phyloP scores from a whole-genome alignment of 2,888 invertebrate genomes.

The Drosophila antonietae region DNA sequence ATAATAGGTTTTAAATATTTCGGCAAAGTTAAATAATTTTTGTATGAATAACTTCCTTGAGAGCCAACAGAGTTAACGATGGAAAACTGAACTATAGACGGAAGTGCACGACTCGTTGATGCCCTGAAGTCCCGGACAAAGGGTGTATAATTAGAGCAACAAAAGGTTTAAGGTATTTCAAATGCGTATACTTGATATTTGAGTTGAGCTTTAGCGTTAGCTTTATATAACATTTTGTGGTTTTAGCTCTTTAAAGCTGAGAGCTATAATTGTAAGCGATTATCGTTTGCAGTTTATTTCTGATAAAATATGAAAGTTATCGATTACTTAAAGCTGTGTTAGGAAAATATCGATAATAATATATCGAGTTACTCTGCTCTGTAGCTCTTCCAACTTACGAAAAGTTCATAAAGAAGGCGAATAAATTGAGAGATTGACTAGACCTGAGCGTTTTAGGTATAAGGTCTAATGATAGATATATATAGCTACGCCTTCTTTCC shows the following conservation, averaged over 20 bases:
- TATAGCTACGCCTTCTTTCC: too few relatives aligned
- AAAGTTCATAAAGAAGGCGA: background rate
- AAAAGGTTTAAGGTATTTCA: background rate
- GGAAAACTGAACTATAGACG: background rate
- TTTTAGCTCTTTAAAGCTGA: background rate
- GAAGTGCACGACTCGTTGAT: background rate
- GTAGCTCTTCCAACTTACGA: accelerated
- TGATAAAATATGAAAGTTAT: too few relatives aligned
- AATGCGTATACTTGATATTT: background rate
- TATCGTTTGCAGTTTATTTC: background rate
- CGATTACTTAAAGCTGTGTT: background rate
- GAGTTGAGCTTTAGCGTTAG: background rate
- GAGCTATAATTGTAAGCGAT: background rate
- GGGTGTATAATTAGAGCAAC: background rate
- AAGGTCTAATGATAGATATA: too few relatives aligned
- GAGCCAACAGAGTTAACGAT: background rate
- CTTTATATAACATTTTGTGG: background rate
- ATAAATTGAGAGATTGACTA: too few relatives aligned
- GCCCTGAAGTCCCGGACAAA: too few relatives aligned
- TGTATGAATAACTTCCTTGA: conserved; percentile 16
- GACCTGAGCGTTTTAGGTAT: too few relatives aligned
- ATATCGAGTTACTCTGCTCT: background rate
- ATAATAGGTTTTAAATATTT: conserved; percentile 53
- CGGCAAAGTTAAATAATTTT: conserved; percentile 24
- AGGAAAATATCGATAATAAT: background rate